Conservation (phyloP, 2,888 invertebrate species). For the Sicus ferrugineus region DNA sequence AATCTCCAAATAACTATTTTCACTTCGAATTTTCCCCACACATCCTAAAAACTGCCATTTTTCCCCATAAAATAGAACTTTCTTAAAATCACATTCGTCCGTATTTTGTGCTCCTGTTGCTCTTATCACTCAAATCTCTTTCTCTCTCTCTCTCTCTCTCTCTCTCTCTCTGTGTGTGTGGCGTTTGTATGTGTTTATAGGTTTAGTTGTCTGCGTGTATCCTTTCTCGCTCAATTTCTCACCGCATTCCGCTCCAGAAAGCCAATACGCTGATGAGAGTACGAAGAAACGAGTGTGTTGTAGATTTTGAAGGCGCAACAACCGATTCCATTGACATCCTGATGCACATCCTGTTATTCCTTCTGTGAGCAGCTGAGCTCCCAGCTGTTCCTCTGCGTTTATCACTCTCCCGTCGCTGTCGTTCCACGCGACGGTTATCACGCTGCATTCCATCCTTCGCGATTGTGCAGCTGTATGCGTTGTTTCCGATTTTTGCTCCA, state of each 20-base stretch:
- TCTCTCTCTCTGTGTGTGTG: constrained; percentile 13
- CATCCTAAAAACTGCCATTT: too few relatives aligned
- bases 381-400: constrained; percentile 1
- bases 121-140: constrained; percentile 40
- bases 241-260: too few relatives aligned
- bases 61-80: too few relatives aligned
- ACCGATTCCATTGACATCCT: neutral
- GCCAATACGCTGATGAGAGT: neutral
- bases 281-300: neutral
- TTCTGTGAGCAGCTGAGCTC: neutral
- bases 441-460: constrained; percentile 43
- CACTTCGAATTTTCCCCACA: too few relatives aligned
- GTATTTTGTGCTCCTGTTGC: constrained; percentile 39
- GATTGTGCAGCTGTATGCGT: constrained; percentile 21
- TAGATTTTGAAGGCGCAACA: too few relatives aligned
- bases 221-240: constrained; percentile 48
- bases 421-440: neutral
- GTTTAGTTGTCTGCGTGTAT: constrained; percentile 37
- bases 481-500: neutral
- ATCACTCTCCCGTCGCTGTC: neutral
- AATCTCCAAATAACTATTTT: too few relatives aligned
- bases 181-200: constrained; percentile 25
- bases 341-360: neutral
- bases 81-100: constrained; percentile 40
- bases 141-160: constrained; percentile 1